Base-by-base conservation (phyloP, 2,888 invertebrate genomes). In the Peribatodes rhomboidaria region DNA sequence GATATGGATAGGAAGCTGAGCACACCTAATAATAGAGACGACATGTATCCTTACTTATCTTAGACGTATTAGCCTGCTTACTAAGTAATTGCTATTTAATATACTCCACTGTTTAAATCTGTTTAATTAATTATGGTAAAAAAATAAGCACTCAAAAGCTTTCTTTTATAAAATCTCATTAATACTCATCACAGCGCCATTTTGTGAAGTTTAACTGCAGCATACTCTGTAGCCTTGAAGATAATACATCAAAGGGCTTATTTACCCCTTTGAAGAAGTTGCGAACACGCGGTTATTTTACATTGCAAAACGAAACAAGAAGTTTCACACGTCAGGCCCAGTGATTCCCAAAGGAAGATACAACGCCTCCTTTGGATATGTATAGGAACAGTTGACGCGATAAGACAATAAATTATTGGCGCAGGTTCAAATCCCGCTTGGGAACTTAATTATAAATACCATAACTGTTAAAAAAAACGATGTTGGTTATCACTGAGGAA, bases 251-350 rank as follows among this genome's bases (percentile, higher is more conserved):
- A 59, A 64, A 64, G 64, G 49, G 52, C 42, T n/a, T 55, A 44
- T 41, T 50, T 42, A 46, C 47, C 16, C 54, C 64, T 64, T 59
- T 55, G 59, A 54, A 59, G 59, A 59, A 59, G 42, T 64, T 58
- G 42, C 22, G 64, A 64, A 44, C 47, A 55, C 35, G 49, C 54
- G 18, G 57, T 58, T 53, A 63, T 58, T 58, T 58, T 53, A 63
- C 57, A 63, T 63, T 58, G 39, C 53, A 57, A 58, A 63, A 63
- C 46, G 57, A 57, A 63, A 63, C 56, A 56, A 42, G 52, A 63
- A 64, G 59, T 55, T 62, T 64, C 55, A 64, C 64, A 64, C 64
- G 41, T 64, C 41, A 31, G 10, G 37, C 2, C 56, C 61, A 49
- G 39, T 47, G 39, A 54, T 54, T 61, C 20, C 11, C 41, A 49